Evolutionary conservation across 2,797 vertebrate species (phyloP).

Genomic region (Setipinna tenuifilis): DNA sequence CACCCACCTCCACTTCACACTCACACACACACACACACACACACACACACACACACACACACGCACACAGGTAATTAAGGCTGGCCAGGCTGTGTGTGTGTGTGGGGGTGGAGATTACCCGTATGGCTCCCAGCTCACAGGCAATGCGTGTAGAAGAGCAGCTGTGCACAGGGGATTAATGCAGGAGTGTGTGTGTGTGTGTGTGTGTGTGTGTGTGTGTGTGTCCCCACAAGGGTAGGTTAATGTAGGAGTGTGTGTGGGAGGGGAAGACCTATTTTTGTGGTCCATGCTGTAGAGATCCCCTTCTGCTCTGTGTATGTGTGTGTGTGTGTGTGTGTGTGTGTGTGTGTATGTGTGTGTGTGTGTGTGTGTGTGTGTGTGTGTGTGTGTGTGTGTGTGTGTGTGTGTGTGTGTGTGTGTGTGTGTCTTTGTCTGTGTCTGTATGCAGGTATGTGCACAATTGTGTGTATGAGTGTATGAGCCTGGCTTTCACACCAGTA

Average conservation of each 20-base stretch:
- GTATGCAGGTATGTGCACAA: not conserved
- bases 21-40: not conserved
- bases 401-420: not conserved
- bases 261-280: not conserved
- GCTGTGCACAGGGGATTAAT: too few species aligned
- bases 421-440: not conserved
- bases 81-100: not conserved
- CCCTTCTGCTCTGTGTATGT: not conserved
- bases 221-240: too few species aligned
- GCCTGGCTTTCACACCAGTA: too few species aligned
- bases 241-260: not conserved
- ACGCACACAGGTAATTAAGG: not conserved
- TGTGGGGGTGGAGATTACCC: not conserved
- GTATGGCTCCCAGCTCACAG: not conserved
- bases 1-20: too few species aligned
- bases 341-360: not conserved
- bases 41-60: not conserved
- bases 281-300: not conserved
- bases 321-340: not conserved
- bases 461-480: not conserved
- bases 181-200: too few species aligned
- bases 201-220: too few species aligned
- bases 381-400: slow-evolving; percentile 21
- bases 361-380: not conserved
- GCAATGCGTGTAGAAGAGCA: too few species aligned